Evolutionary conservation across 2,113 vertebrate species (phyloP), one percentile per base, ranked within the genome.

Genomic region (Butastur rufipennis): DNA sequence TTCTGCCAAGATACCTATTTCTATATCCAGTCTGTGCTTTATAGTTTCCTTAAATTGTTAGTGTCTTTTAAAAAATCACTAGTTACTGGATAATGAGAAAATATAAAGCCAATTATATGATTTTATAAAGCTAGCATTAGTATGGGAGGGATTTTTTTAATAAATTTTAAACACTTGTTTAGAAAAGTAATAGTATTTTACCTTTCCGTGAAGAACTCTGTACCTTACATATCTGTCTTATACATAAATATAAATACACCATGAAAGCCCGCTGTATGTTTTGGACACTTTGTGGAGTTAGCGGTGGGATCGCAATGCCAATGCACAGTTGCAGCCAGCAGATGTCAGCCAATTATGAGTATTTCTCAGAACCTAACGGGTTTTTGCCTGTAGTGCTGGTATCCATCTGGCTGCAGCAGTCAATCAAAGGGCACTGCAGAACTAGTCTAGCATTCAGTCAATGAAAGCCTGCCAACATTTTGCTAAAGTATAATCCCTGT

Each of bases 81-180:
- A 53, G 70, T 91, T 97, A 73, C 87, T 86, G 56, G 82, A 65
- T 94, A 95, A 97, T 94, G 83, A 96, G 81, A 96, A 96, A 88
- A 93, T 97, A 97, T 88, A 95, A 96, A 94, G 70, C 83, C 67
- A 96, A 95, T 97, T 95, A 94, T 81, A 58, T 53, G 63, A 81
- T 84, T 82, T 93, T 91, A 94, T 86, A 84, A 91, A 93, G 29
- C 53, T 73, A 84, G 40, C 86, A 92, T 86, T 83, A 91, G n/a
- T 91, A 95, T 71, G 68, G 58, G 74, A 75, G 29, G 34, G 1
- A 12, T 71, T 94, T 92, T 65, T 65, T 45, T 22, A 4, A 74
- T 45, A 88, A 88, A 79, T 92, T 71, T 87, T 81, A 65, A 81
- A 45, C 70, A 45, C 32, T 94, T 93, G n/a, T 81, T 95, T 92